A percentile compares a stretch with the other conserved stretches of the same genome.
Evolutionary conservation across 2,888 invertebrate species (phyloP).

Genomic region (Therioaphis trifolii): DNA sequence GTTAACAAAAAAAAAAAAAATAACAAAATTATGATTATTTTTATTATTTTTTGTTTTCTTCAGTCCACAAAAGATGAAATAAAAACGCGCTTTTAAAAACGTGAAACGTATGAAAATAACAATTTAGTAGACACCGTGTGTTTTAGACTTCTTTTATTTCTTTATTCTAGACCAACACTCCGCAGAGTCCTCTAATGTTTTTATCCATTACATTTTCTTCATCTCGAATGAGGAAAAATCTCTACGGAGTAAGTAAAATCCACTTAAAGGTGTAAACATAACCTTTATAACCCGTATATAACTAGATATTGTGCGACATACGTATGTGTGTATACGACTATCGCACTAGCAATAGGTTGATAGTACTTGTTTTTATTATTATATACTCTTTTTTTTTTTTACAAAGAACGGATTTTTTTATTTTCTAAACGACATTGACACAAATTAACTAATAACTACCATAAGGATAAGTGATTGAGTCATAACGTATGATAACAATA

Average conservation of each 20-base stretch:
- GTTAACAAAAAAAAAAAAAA: constrained; percentile 24
- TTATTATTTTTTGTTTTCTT: not conserved
- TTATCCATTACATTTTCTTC: constrained; percentile 5
- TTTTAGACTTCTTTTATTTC: constrained; percentile 8
- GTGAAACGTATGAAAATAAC: constrained; percentile 27
- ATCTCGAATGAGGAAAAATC: not conserved
- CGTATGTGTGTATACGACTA: no score
- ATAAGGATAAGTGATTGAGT: no score
- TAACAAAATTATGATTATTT: constrained; percentile 40
- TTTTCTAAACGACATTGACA: no score
- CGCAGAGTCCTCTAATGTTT: constrained; percentile 10
- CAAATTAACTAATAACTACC: no score
- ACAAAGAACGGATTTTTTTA: not conserved
- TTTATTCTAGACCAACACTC: constrained; percentile 10
- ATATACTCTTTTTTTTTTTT: not conserved
- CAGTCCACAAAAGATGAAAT: constrained; percentile 1
- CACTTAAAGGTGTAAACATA: constrained; percentile 32
- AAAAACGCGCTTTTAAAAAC: not conserved
- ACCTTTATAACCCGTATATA: constrained; percentile 12
- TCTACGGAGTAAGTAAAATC: constrained; percentile 35
- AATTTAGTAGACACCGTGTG: constrained; percentile 18
- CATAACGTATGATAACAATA: no score
- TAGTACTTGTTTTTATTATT: not conserved
- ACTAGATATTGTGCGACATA: not conserved
- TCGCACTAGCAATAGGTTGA: not conserved